Evolutionary conservation across 1,140 invertebrate genomes (phyloP).

Genomic region (Mycetomoellerius zeteki): DNA sequence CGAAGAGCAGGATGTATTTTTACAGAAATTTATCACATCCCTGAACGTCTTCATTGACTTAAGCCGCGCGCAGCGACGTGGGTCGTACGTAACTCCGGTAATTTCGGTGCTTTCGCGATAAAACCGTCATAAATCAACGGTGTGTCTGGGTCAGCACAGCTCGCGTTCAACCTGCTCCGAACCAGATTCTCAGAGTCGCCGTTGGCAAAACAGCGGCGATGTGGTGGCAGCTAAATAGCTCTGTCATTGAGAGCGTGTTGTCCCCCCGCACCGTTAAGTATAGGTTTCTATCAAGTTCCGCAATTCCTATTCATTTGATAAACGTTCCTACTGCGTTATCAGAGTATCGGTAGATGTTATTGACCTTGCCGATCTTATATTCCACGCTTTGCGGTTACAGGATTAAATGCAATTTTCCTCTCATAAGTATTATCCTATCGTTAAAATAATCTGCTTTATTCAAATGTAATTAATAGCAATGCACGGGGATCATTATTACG

Average conservation of each 20-base stretch:
- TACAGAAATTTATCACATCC: constrained; percentile 16
- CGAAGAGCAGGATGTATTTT: constrained; percentile 7
- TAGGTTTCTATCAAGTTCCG: constrained; percentile 50
- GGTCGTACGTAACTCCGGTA: constrained; percentile 55
- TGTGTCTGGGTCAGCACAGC: constrained; percentile 23
- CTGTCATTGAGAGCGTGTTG: constrained; percentile 54
- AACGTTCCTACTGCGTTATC: constrained; percentile 6
- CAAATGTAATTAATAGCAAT: neutral
- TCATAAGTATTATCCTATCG: too few relatives aligned
- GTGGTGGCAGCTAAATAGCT: constrained; percentile 59
- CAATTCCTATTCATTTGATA: constrained; percentile 34
- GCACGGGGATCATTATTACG: neutral
- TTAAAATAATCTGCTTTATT: constrained; percentile 27
- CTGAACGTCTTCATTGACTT: constrained; percentile 58
- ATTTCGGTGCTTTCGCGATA: constrained; percentile 66
- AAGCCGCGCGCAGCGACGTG: constrained; percentile 25
- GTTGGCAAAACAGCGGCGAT: constrained; percentile 1
- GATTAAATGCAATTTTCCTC: constrained; percentile 15
- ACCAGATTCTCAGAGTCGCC: constrained; percentile 58
- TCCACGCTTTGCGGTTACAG: neutral
- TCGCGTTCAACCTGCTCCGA: constrained; percentile 60
- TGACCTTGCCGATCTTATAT: constrained; percentile 29
- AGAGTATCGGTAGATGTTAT: neutral
- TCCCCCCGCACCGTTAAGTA: constrained; percentile 19
- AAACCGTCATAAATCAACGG: constrained; percentile 65